These are phyloP conservation scores for Tridacna gigas DNA, from an alignment of 2,888 invertebrate species.

Conservation along the genomic window DNA sequence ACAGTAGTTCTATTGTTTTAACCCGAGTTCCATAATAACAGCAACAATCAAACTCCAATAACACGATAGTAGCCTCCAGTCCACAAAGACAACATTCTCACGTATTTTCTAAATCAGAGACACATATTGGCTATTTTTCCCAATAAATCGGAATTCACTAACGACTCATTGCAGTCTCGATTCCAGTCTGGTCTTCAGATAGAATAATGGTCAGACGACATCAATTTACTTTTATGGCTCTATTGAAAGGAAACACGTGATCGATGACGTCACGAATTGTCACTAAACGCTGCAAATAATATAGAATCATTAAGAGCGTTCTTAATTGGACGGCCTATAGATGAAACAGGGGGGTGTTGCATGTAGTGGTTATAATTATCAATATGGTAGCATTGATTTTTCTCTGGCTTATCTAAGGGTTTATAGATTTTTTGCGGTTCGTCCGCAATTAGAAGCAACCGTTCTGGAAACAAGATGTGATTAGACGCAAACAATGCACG, in stretches of 20 bases:
- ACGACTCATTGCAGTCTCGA: constrained; percentile 26
- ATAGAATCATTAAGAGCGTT: constrained; percentile 21
- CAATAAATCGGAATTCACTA: constrained; percentile 22
- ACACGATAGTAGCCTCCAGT: not conserved
- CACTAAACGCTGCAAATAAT: constrained; percentile 26
- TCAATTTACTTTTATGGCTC: constrained; percentile 64
- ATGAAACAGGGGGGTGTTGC: constrained; percentile 37
- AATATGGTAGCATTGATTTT: constrained; percentile 64
- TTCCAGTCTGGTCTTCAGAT: constrained; percentile 31
- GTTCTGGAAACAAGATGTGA: constrained; percentile 62
- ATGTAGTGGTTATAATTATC: constrained; percentile 40
- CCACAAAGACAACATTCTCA: not conserved
- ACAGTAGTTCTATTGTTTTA: too few species aligned
- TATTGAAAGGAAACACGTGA: constrained; percentile 65
- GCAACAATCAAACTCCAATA: too few species aligned
- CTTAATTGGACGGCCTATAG: constrained; percentile 25
- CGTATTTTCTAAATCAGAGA: constrained; percentile 18
- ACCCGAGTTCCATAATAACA: too few species aligned
- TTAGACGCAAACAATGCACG: constrained; percentile 52
- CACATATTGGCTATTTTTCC: constrained; percentile 6
- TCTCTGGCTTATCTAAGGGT: constrained; percentile 53
- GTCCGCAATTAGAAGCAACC: constrained; percentile 42
- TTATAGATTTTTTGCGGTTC: constrained; percentile 52
- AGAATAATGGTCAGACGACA: constrained; percentile 51
- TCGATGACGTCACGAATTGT: constrained; percentile 54